Conservation (phyloP, 2,888 invertebrate species). For the Drosophila anomalata region DNA sequence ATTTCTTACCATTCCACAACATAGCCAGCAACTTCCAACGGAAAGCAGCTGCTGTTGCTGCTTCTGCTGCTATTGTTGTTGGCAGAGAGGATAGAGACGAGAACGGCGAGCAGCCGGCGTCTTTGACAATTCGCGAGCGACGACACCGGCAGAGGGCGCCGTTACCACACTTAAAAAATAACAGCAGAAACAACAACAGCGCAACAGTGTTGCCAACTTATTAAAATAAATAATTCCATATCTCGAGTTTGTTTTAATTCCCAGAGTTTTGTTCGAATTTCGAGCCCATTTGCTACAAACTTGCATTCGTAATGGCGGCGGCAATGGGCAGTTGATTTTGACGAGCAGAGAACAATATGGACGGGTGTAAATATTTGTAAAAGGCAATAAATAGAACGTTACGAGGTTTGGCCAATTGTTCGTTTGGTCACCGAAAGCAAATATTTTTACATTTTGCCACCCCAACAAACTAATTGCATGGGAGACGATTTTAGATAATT, state of each 20-base stretch:
- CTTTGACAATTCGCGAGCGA: conserved; percentile 66
- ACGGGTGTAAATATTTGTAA: no score
- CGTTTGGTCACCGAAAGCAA: no score
- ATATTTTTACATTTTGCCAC: no score
- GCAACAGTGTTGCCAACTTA: not conserved
- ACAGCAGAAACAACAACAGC: conserved; percentile 1
- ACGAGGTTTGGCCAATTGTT: no score
- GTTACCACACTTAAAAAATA: conserved; percentile 54
- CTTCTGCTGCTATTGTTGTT: conserved; percentile 5
- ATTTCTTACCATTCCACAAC: conserved; percentile 13
- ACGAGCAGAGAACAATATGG: no score
- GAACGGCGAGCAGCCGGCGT: conserved; percentile 65
- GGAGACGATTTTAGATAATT: no score
- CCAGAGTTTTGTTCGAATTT: no score
- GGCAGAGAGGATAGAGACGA: conserved; percentile 9
- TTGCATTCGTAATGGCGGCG: no score
- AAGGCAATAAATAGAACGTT: no score
- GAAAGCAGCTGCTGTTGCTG: conserved; percentile 53
- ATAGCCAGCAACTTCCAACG: conserved; percentile 29
- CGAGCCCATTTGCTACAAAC: no score
- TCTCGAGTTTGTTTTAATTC: not conserved
- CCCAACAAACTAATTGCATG: no score
- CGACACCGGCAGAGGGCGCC: conserved; percentile 62
- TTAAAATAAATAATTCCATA: not conserved
- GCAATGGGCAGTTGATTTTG: no score